Percentiles rank a stretch among this genome's conserved stretches.
phyloP scores from a whole-genome alignment of 2,888 invertebrate species.

The Yponomeuta sedellus region DNA sequence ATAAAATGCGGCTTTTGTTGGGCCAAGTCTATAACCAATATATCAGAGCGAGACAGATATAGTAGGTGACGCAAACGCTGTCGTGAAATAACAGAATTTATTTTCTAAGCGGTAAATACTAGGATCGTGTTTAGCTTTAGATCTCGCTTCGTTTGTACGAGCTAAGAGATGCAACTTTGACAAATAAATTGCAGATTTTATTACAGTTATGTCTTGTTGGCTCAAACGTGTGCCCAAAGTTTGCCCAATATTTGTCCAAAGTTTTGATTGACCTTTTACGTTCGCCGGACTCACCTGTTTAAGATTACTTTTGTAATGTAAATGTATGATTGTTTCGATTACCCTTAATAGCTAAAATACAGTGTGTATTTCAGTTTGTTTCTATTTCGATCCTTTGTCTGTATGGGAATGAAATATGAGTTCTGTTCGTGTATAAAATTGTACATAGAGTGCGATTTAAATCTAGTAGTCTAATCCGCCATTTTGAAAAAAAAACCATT shows the following conservation, averaged over 20 bases:
- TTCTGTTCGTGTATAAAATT: background rate
- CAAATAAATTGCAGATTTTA: background rate
- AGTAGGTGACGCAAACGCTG: background rate
- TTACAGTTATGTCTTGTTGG: background rate
- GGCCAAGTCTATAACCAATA: no score
- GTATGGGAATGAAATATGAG: background rate
- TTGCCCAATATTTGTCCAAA: background rate
- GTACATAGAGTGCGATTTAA: background rate
- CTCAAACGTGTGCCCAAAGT: no score
- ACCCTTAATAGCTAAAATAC: background rate
- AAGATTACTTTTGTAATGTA: background rate
- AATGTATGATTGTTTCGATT: background rate
- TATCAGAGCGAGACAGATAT: background rate
- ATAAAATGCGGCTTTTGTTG: no score
- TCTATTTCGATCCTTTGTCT: background rate
- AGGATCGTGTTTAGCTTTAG: background rate
- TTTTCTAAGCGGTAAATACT: background rate
- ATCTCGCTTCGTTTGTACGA: background rate
- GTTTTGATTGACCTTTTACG: background rate
- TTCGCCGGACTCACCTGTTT: background rate
- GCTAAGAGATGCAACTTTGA: background rate
- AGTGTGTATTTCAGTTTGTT: background rate
- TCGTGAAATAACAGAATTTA: background rate
- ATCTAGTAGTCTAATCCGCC: background rate
- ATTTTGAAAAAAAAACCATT: background rate